These are phyloP conservation scores for Odontothrips loti DNA, from an alignment of 2,888 invertebrate genomes.

Conservation along the genomic window DNA sequence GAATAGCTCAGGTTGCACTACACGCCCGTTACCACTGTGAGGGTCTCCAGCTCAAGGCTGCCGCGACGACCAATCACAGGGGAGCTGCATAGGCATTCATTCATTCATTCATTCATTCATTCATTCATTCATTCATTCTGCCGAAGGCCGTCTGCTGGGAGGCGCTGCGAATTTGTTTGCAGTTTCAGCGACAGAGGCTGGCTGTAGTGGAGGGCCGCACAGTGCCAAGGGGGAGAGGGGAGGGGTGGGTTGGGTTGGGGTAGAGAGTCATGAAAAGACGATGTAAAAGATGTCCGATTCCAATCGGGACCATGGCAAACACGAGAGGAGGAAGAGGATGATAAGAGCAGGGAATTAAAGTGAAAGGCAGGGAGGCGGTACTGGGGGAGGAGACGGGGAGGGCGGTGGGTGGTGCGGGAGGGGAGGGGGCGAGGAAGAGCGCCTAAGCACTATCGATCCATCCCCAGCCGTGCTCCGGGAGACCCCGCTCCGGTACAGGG, in stretches of 20 bases:
- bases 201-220: neutral
- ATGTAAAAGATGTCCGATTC: neutral
- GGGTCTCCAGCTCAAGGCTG: no score
- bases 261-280: neutral
- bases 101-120: neutral
- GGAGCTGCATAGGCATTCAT: no score
- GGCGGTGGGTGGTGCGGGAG: neutral
- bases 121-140: neutral
- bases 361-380: neutral
- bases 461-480: neutral
- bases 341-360: neutral
- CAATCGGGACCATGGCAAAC: neutral
- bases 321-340: neutral
- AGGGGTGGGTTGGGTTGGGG: neutral
- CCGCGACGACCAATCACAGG: no score
- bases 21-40: no score
- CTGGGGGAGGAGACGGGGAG: neutral
- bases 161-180: neutral
- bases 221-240: neutral
- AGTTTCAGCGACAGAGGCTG: neutral
- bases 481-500: neutral
- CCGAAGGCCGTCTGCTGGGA: neutral
- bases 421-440: neutral
- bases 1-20: no score
- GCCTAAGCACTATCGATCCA: conserved; percentile 21